Base-by-base conservation (phyloP, 2,113 vertebrate species). In the Scortum barcoo region DNA sequence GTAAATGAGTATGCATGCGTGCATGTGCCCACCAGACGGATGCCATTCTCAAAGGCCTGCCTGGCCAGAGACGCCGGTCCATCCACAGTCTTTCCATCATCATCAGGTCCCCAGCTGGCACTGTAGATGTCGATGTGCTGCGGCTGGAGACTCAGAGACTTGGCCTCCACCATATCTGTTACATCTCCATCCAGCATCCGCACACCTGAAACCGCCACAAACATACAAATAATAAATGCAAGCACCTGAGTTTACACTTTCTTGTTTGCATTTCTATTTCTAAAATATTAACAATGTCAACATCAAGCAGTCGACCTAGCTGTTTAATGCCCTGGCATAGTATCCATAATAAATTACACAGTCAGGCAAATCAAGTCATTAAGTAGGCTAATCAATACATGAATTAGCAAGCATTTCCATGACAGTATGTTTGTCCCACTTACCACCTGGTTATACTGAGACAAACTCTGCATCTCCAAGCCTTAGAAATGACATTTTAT, bases 111-210 rank as follows among this genome's bases (percentile, higher is more conserved):
- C 98, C 98, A 99, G 94, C 97, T 99, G 82, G 98, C 98, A 6
- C 97, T 99, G 93, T 99, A 99, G 87, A 99, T 98, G 88, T 99
- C 97, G 24, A 99, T 98, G 72, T 99, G 97, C 79, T 99, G 97
- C 1, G 97, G 98, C 61, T 99, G 97, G 48, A 99, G 96, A 86
- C 97, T 98, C 24, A 99, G 95, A 11, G 98, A 99, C 80, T 97
- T 98, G 1, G 98, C 98, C 92, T 99, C 98, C 42, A 99, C 98
- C 98, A 99, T 99, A 90, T 99, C 98, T 0, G 98, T 99, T 70
- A 99, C 98, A 16, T 99, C 98, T 77, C 98, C 98, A 0, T 99
- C 98, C 94, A 99, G 94, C 98, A 99, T 99, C 10, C 98, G 95
- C 40, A 99, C 98, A 68, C 98, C 98, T 99, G 91, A 44, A 24